Evolutionary conservation across 2,888 invertebrate genomes (phyloP).

Genomic region (Caenorhabditis panamensis): DNA sequence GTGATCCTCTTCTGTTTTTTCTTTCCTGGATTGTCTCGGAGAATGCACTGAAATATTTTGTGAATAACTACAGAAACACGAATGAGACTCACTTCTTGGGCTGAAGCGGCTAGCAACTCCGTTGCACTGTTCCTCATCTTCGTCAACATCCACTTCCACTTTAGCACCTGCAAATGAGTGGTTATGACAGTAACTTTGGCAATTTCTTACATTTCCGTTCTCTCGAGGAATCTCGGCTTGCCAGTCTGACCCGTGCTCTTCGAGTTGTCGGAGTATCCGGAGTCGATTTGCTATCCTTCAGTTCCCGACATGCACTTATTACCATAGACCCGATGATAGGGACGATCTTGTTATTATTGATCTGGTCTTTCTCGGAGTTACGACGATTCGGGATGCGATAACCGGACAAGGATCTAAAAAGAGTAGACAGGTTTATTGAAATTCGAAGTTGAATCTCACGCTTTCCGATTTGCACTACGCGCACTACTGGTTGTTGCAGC

Average conservation of each 20-base stretch:
- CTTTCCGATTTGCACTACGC: slow-evolving; percentile 9
- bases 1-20: slow-evolving; percentile 36
- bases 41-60: slow-evolving; percentile 43
- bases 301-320: slow-evolving; percentile 38
- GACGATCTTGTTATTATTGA: slow-evolving; percentile 55
- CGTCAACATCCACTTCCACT: slow-evolving; percentile 47
- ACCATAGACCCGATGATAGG: slow-evolving; percentile 56
- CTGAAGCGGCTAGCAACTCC: neutral
- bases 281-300: slow-evolving; percentile 22
- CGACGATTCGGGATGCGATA: slow-evolving; percentile 54
- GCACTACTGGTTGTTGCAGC: neutral
- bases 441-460: slow-evolving; percentile 7
- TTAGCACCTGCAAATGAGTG: slow-evolving; percentile 26
- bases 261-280: slow-evolving; percentile 31
- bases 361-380: slow-evolving; percentile 29
- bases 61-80: too few relatives aligned
- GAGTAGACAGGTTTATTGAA: too few relatives aligned
- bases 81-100: slow-evolving; percentile 35
- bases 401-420: slow-evolving; percentile 26
- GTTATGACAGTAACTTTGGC: neutral
- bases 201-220: slow-evolving; percentile 22
- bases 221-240: slow-evolving; percentile 27
- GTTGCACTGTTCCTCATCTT: slow-evolving; percentile 14
- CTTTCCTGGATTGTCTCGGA: slow-evolving; percentile 41
- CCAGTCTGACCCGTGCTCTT: slow-evolving; percentile 25